Percentiles rank a stretch among this genome's conserved stretches.
Evolutionary conservation across 1,140 invertebrate species (phyloP).

Genomic region (Macrobrachium nipponense): DNA sequence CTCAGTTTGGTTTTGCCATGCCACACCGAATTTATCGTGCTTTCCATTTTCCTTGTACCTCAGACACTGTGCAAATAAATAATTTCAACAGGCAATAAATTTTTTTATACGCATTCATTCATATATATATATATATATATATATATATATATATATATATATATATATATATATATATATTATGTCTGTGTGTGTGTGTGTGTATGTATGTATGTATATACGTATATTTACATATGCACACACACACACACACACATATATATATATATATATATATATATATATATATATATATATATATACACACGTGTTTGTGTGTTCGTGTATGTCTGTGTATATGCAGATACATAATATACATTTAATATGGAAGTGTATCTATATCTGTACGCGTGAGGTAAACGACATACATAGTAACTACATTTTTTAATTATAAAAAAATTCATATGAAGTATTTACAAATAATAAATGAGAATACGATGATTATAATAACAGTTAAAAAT

Average conservation of each 20-base stretch:
- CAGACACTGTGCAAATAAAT: too few relatives aligned
- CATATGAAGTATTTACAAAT: too few relatives aligned
- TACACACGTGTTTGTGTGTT: not conserved
- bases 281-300: not conserved
- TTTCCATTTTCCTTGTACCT: too few relatives aligned
- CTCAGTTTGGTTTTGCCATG: too few relatives aligned
- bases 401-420: too few relatives aligned
- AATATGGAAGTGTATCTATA: not conserved
- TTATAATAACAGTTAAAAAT: too few relatives aligned
- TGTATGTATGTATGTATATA: conserved; percentile 1
- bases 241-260: conserved; percentile 7
- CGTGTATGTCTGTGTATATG: not conserved
- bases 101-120: too few relatives aligned
- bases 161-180: not conserved
- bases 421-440: too few relatives aligned
- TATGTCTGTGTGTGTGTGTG: not conserved
- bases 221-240: conserved; percentile 6
- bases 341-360: not conserved
- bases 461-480: too few relatives aligned
- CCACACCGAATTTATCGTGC: too few relatives aligned
- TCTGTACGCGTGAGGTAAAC: not conserved
- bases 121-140: not conserved
- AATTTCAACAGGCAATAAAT: too few relatives aligned
- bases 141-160: not conserved
- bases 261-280: conserved; percentile 7